Percentiles rank a stretch among this genome's conserved stretches.
These are phyloP conservation scores for Marronus borbonicus DNA, from an alignment of 2,888 invertebrate genomes.

Conservation along the genomic window DNA sequence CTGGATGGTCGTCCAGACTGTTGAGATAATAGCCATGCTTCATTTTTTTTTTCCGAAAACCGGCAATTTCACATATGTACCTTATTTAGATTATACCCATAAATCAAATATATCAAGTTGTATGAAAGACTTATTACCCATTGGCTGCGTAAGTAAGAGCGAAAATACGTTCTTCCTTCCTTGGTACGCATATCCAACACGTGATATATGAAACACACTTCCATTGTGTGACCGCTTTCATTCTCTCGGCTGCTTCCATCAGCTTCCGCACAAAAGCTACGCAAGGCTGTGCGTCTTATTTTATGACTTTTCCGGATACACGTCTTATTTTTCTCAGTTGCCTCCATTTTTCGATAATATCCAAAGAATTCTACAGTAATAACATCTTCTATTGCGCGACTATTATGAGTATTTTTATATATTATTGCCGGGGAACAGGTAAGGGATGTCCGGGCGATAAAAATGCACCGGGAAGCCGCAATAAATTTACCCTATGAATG, in stretches of 20 bases:
- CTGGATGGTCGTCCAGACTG: too few species aligned
- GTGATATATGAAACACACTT: conserved; percentile 41
- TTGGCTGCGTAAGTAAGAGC: conserved; percentile 28
- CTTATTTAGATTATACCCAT: background rate
- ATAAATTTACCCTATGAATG: conserved; percentile 61
- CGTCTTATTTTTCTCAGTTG: conserved; percentile 41
- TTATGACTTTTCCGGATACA: conserved; percentile 44
- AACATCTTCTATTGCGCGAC: conserved; percentile 32
- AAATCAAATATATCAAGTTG: conserved; percentile 25
- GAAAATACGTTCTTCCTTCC: conserved; percentile 29
- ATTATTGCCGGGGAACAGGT: conserved; percentile 55
- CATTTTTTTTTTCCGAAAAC: background rate
- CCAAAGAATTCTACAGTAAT: conserved; percentile 32
- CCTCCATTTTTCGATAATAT: conserved; percentile 29
- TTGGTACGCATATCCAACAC: background rate
- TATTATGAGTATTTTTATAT: conserved; percentile 47
- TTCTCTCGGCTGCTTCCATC: conserved; percentile 27
- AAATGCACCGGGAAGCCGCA: conserved; percentile 61
- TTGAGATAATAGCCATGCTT: too few species aligned
- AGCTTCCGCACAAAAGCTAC: conserved; percentile 41
- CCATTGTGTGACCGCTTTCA: conserved; percentile 31
- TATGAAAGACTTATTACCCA: conserved; percentile 19
- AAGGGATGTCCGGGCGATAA: conserved; percentile 62
- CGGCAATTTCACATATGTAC: background rate
- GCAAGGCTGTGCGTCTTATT: conserved; percentile 21